Evolutionary conservation across 2,113 vertebrate genomes (phyloP).

Genomic region (Dascyllus trimaculatus): DNA sequence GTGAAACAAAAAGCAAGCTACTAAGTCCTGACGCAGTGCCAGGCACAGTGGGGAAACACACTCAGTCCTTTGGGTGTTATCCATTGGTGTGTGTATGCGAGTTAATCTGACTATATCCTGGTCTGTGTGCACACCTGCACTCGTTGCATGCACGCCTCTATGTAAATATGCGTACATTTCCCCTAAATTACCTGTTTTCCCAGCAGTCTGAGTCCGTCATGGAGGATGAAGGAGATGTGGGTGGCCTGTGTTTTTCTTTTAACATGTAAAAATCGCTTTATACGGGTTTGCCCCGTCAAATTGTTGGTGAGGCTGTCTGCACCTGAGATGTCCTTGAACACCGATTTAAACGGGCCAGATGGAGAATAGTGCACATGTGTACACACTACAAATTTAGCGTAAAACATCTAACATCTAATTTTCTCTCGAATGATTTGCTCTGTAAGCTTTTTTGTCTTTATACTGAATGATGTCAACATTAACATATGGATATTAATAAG

Average conservation of each 20-base stretch:
- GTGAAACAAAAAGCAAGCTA: slow-evolving; percentile 45
- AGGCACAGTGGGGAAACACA: slow-evolving; percentile 5
- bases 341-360: neutral
- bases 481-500: no score
- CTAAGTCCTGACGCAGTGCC: neutral
- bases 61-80: neutral
- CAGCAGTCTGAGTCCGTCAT: neutral
- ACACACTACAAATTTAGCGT: no score
- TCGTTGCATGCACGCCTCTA: slow-evolving; percentile 10
- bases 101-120: slow-evolving; percentile 8
- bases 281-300: no score
- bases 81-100: neutral
- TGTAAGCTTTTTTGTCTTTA: no score
- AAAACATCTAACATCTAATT: no score
- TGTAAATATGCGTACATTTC: slow-evolving; percentile 32
- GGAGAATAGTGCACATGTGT: no score
- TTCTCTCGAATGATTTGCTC: no score
- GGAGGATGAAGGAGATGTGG: slow-evolving; percentile 4
- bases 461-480: no score
- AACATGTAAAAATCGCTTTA: slow-evolving; percentile 24
- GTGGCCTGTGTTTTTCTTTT: slow-evolving; percentile 33
- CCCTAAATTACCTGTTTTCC: slow-evolving; percentile 49
- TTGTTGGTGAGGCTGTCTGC: neutral
- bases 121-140: neutral
- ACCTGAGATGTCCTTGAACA: neutral